A percentile compares a stretch with the other conserved stretches of the same genome.
phyloP scores from a whole-genome alignment of 2,888 invertebrate species.

The Autographa pulchrina region DNA sequence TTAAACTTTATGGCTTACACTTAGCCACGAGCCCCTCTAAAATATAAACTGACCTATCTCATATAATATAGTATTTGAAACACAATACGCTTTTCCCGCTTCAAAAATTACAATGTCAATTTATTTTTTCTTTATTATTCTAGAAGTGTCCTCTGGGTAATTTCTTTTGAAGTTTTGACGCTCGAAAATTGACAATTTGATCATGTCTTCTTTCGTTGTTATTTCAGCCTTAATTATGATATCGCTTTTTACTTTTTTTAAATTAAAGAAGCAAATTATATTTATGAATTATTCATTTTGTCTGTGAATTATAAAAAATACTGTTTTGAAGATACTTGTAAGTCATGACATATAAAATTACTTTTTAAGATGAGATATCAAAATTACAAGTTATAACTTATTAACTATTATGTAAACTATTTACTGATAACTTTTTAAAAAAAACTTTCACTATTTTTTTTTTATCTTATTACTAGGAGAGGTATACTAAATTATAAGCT shows the following conservation, averaged over 20 bases:
- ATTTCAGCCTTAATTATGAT: slow-evolving; percentile 29
- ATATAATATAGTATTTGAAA: slow-evolving; percentile 12
- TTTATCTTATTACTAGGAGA: too few relatives aligned
- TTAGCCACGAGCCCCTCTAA: too few relatives aligned
- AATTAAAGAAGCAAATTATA: not conserved
- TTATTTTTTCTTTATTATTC: slow-evolving; percentile 30
- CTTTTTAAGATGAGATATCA: too few relatives aligned
- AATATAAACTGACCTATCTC: not conserved
- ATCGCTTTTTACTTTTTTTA: slow-evolving; percentile 11
- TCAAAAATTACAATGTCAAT: slow-evolving; percentile 48
- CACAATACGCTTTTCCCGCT: slow-evolving; percentile 33
- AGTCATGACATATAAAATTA: too few relatives aligned
- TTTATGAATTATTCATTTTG: not conserved
- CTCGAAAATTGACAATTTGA: slow-evolving; percentile 42
- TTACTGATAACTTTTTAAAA: too few relatives aligned
- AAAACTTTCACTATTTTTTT: too few relatives aligned
- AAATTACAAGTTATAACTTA: not conserved
- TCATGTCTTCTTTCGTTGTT: slow-evolving; percentile 21
- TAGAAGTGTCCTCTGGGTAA: slow-evolving; percentile 24
- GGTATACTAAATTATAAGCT: too few relatives aligned
- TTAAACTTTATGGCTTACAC: too few relatives aligned
- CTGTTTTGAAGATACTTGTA: too few relatives aligned
- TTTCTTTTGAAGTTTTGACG: slow-evolving; percentile 33
- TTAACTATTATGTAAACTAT: not conserved
- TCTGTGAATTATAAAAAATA: not conserved